Evolutionary conservation across 1,140 invertebrate species (phyloP), one percentile per base, ranked within the genome.

Genomic region (Calephelis virginiensis): DNA sequence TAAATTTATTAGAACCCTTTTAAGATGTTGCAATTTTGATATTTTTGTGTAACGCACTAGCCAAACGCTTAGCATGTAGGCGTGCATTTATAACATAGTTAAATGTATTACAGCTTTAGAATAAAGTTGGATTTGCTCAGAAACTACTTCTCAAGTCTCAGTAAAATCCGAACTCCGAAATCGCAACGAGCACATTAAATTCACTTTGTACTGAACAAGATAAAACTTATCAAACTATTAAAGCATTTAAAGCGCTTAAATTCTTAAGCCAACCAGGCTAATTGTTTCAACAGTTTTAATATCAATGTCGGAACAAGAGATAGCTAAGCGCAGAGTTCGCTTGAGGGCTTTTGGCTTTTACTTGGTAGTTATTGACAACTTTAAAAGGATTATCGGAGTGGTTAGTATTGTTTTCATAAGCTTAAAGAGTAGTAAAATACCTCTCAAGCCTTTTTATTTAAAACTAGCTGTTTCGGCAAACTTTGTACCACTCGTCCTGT

Each of bases 181-280:
- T 59, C 28, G 12, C 11, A 38, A n/a, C 17, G 53, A 59, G 37
- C n/a, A 59, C 28, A 59, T 59, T 59, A 38, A 59, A 59, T 59
- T 59, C 53, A 59, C 53, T 59, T 59, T 59, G 28, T 38, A 8
- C 28, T 1, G 28, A 59, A 59, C 37, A 7, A 59, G 53, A 59
- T 59, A 59, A 59, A 59, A 59, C 17, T 59, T 59, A 59, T 59
- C 56, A 59, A 59, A 59, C 56, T 59, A 59, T 59, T 59, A 59
- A 59, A 59, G 37, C 56, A 59, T 59, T 59, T n/a, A 59, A 59
- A 59, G 56, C 56, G 56, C 56, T 59, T 59, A 59, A 59, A 59
- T 38, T 59, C n/a, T 59, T 59, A 59, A 59, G 37, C 56, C 56
- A 59, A 13, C 56, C 56, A 59, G 37, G 37, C 37, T 59, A 59